These are phyloP conservation scores for Myocastor coypus DNA, from an alignment of 2,113 vertebrate genomes.

Conservation along the genomic window DNA sequence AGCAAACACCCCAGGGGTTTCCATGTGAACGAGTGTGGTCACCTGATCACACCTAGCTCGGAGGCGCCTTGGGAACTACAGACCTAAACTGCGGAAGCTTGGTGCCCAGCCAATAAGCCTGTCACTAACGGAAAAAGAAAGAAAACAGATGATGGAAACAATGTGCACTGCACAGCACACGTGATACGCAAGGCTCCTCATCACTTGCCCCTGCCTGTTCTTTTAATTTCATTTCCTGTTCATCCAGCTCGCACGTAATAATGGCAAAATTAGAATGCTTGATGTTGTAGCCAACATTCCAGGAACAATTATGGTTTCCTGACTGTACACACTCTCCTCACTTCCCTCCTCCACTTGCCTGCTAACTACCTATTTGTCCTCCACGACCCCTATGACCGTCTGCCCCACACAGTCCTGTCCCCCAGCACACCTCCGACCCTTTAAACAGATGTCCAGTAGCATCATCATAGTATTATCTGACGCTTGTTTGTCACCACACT, in stretches of 20 bases:
- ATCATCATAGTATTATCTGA: not conserved
- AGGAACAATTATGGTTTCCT: not conserved
- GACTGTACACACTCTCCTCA: not conserved
- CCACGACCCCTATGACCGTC: not conserved
- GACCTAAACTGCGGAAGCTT: not conserved
- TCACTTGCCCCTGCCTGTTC: not conserved
- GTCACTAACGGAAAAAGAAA: not conserved
- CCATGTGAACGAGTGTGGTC: not conserved
- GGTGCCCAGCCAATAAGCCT: not conserved
- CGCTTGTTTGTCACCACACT: not conserved
- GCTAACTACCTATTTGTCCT: not conserved
- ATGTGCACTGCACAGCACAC: not conserved
- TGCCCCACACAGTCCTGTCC: not conserved
- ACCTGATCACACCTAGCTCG: not conserved
- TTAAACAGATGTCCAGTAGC: not conserved
- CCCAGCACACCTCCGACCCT: not conserved
- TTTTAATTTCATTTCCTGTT: not conserved
- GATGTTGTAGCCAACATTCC: not conserved
- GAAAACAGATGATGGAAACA: not conserved
- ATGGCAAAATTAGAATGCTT: slow-evolving; percentile 7
- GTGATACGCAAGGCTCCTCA: not conserved
- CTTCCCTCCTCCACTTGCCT: not conserved
- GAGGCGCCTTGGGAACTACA: slow-evolving; percentile 10
- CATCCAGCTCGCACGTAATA: not conserved
- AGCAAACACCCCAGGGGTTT: not conserved